A percentile compares a stretch with the other conserved stretches of the same genome.
Evolutionary conservation across 2,113 vertebrate species (phyloP).

Genomic region (Phaethon lepturus): DNA sequence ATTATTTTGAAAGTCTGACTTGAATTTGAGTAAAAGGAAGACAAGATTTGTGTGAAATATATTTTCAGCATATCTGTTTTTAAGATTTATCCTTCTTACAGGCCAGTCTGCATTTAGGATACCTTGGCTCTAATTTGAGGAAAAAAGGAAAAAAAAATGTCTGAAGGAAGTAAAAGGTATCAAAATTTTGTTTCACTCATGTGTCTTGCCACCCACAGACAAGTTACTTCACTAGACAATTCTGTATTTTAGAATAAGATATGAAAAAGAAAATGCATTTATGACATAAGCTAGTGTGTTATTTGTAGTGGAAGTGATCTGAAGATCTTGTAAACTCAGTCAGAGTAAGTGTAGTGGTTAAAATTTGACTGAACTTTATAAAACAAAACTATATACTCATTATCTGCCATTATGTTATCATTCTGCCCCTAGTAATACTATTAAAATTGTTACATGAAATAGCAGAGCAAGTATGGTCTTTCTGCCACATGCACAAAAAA

Average conservation of each 20-base stretch:
- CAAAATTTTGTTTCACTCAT: background rate
- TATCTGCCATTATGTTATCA: background rate
- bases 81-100: background rate
- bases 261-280: background rate
- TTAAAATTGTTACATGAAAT: background rate
- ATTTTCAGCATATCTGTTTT: background rate
- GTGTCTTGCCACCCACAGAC: background rate
- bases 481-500: background rate
- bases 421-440: background rate
- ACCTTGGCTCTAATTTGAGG: background rate
- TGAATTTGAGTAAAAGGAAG: background rate
- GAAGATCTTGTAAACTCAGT: background rate
- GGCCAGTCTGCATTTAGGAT: background rate
- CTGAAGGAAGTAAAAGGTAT: background rate
- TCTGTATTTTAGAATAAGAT: background rate
- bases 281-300: fast-evolving
- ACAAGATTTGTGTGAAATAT: background rate
- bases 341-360: background rate
- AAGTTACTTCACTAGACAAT: background rate
- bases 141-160: background rate
- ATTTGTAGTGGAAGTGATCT: background rate
- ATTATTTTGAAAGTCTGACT: background rate
- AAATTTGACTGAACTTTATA: background rate
- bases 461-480: background rate
- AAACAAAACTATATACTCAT: background rate